A percentile compares a stretch with the other conserved stretches of the same genome.
phyloP scores from a whole-genome alignment of 2,797 vertebrate species.

The Odontamblyopus rebecca region DNA sequence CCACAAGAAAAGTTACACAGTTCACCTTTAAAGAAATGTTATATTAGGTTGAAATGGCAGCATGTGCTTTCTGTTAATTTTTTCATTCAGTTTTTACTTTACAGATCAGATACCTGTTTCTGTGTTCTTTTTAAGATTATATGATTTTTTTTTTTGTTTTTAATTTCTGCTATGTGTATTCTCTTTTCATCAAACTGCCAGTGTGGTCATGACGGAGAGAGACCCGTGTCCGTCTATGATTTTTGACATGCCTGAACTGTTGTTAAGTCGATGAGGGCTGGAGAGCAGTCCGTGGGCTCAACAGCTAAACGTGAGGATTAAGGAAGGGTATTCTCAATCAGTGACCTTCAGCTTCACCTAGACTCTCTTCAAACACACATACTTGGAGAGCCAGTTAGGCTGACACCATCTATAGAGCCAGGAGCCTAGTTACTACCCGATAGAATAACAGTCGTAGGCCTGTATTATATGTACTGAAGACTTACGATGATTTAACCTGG shows the following conservation, averaged over 20 bases:
- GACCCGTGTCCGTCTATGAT: constrained; percentile 17
- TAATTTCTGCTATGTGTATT: not conserved
- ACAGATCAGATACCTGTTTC: not conserved
- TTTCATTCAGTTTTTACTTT: not conserved
- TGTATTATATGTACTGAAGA: not conserved
- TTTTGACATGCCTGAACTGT: constrained; percentile 20
- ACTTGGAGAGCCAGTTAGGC: constrained; percentile 6
- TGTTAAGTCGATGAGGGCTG: constrained; percentile 38
- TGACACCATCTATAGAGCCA: constrained; percentile 1
- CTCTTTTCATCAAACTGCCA: not conserved
- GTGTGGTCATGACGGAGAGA: not conserved
- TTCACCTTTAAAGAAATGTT: no score
- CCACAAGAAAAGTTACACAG: no score
- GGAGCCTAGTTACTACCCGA: not conserved
- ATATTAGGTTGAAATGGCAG: no score
- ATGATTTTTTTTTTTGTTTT: no score
- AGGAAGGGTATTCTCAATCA: constrained; percentile 35
- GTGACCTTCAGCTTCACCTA: constrained; percentile 42
- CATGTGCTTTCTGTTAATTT: no score
- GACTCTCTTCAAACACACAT: constrained; percentile 17
- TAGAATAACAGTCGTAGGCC: not conserved
- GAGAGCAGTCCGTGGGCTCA: constrained; percentile 36
- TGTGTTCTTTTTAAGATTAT: no score
- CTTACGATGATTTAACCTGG: not conserved
- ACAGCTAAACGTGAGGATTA: constrained; percentile 45